These are phyloP conservation scores for Baronia brevicornis DNA, from an alignment of 2,888 invertebrate species.

Conservation along the genomic window DNA sequence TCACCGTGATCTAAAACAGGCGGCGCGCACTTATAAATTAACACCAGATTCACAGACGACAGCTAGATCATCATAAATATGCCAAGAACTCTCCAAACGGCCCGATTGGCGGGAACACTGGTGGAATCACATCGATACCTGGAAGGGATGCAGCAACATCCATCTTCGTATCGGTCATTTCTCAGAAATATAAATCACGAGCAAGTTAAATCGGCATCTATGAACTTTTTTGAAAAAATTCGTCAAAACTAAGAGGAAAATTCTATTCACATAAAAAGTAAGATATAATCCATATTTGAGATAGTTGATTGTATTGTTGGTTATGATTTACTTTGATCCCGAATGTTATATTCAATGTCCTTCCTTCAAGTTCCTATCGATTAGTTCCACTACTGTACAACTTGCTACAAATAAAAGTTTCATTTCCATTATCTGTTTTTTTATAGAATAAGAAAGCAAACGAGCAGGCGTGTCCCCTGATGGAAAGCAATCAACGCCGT, in stretches of 20 bases:
- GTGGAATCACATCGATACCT: conserved; percentile 19
- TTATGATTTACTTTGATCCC: no score
- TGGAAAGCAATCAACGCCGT: no score
- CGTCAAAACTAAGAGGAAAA: conserved; percentile 5
- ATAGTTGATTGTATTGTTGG: no score
- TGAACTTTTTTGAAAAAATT: conserved; percentile 7
- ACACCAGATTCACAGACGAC: conserved; percentile 34
- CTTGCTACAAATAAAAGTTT: no score
- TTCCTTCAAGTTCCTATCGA: no score
- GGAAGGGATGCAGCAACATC: conserved; percentile 25
- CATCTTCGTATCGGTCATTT: conserved; percentile 26
- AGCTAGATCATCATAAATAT: conserved; percentile 14
- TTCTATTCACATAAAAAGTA: no score
- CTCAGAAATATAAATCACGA: conserved; percentile 20
- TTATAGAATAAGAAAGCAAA: no score
- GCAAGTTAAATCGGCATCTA: conserved; percentile 1
- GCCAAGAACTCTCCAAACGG: conserved; percentile 6
- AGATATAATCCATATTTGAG: no score
- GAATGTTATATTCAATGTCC: no score
- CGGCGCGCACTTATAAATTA: conserved; percentile 24
- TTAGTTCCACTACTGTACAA: no score
- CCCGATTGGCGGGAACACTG: conserved; percentile 8
- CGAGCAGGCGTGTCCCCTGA: no score
- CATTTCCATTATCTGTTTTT: no score
- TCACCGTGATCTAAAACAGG: conserved; percentile 12